phyloP scores from a whole-genome alignment of 2,113 vertebrate species.

The Euleptes europaea region DNA sequence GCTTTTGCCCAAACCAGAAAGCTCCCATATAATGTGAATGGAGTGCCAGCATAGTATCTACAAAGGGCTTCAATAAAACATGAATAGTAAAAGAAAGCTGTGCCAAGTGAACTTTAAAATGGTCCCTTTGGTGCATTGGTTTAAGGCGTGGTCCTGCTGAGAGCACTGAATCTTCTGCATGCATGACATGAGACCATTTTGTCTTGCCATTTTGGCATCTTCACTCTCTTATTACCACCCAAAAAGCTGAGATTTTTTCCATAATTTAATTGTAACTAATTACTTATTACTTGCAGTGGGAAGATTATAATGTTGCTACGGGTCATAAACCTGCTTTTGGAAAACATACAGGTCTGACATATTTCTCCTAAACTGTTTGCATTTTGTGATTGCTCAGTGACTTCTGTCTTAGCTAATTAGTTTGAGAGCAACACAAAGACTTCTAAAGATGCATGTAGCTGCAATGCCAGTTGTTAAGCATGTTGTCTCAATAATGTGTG shows the following conservation, averaged over 20 bases:
- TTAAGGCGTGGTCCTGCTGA: not conserved
- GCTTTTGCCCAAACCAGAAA: no score
- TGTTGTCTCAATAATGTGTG: not conserved
- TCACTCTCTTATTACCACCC: constrained; percentile 21
- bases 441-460: constrained; percentile 15
- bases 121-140: not conserved
- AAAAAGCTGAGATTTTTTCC: not conserved
- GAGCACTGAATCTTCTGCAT: not conserved
- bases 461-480: not conserved
- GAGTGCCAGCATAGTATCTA: no score
- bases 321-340: constrained; percentile 5
- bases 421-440: not conserved
- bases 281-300: constrained; percentile 2
- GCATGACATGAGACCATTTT: not conserved
- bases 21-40: no score
- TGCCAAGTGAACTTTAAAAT: not conserved
- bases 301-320: constrained; percentile 16
- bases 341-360: not conserved
- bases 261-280: constrained; percentile 44
- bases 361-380: constrained; percentile 15
- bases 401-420: constrained; percentile 13
- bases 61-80: not conserved
- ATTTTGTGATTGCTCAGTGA: not conserved
- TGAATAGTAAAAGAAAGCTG: not conserved
- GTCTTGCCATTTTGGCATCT: constrained; percentile 7